A percentile compares a stretch with the other conserved stretches of the same genome.
These are phyloP conservation scores for Drosophila mojavensis DNA, from an alignment of 1,140 invertebrate genomes.

Conservation along the genomic window DNA sequence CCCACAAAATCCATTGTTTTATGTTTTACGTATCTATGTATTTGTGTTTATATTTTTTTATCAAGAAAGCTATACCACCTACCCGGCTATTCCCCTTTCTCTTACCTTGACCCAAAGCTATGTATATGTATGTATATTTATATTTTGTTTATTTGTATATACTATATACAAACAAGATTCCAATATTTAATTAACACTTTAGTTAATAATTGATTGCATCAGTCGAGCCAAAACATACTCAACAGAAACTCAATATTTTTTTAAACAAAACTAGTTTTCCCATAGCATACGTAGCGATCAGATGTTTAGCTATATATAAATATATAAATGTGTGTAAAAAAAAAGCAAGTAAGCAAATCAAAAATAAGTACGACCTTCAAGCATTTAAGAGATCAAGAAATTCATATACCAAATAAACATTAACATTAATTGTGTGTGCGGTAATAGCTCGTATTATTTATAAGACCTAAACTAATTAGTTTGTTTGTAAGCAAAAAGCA, in stretches of 20 bases:
- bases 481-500: conserved; percentile 14
- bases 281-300: conserved; percentile 44
- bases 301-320: conserved; percentile 36
- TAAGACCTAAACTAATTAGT: conserved; percentile 36
- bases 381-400: conserved; percentile 56
- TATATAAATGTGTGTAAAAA: conserved; percentile 38
- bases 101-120: conserved; percentile 14
- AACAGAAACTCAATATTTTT: conserved; percentile 62
- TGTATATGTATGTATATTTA: background rate
- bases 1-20: conserved; percentile 13
- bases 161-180: conserved; percentile 53
- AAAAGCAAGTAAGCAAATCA: background rate
- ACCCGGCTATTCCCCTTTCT: conserved; percentile 26
- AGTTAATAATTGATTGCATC: conserved; percentile 56
- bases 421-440: conserved; percentile 27
- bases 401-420: conserved; percentile 63
- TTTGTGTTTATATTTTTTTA: conserved; percentile 2
- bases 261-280: conserved; percentile 38
- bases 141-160: conserved; percentile 51
- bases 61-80: background rate
- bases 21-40: conserved; percentile 43
- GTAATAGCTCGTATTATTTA: conserved; percentile 58
- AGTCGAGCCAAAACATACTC: conserved; percentile 53
- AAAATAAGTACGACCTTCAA: conserved; percentile 8
- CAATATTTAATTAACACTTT: conserved; percentile 57